A percentile compares a stretch with the other conserved stretches of the same genome.
Conservation (phyloP, 2,797 vertebrate genomes). For the Hozukius guyotensis region DNA sequence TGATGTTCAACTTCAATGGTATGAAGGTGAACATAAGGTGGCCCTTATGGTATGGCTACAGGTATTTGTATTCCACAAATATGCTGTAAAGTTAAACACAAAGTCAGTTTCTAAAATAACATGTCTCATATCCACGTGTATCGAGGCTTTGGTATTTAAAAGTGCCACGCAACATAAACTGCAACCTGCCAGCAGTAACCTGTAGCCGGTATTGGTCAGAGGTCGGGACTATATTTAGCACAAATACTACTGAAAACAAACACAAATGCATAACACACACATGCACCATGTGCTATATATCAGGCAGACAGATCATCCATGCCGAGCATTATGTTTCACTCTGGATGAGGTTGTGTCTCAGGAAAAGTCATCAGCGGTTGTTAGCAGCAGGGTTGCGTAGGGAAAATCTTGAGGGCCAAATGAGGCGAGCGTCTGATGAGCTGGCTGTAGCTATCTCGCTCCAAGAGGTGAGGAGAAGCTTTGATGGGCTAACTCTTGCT, state of each 20-base stretch:
- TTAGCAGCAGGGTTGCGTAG: slow-evolving; percentile 18
- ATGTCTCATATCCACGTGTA: neutral
- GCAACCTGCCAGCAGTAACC: neutral
- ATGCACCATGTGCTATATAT: slow-evolving; percentile 32
- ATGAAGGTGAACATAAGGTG: no score
- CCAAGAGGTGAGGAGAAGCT: slow-evolving; percentile 32
- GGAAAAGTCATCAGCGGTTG: slow-evolving; percentile 72
- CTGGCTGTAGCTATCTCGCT: slow-evolving; percentile 13
- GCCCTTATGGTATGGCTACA: neutral
- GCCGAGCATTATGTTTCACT: slow-evolving; percentile 57
- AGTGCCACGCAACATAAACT: neutral
- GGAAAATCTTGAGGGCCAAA: slow-evolving; percentile 48
- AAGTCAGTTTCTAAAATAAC: neutral
- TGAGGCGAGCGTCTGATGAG: slow-evolving; percentile 54
- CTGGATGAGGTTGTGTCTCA: slow-evolving; percentile 61
- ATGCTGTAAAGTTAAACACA: neutral
- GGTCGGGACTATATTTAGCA: neutral
- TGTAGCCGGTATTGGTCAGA: neutral
- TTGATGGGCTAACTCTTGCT: slow-evolving; percentile 12
- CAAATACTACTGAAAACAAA: slow-evolving; percentile 25
- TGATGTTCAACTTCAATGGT: slow-evolving; percentile 1
- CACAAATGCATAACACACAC: neutral
- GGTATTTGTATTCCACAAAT: neutral
- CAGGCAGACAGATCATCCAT: slow-evolving; percentile 39
- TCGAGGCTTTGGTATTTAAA: neutral